phyloP scores from a whole-genome alignment of 2,113 vertebrate species.

The Propithecus coquereli region DNA sequence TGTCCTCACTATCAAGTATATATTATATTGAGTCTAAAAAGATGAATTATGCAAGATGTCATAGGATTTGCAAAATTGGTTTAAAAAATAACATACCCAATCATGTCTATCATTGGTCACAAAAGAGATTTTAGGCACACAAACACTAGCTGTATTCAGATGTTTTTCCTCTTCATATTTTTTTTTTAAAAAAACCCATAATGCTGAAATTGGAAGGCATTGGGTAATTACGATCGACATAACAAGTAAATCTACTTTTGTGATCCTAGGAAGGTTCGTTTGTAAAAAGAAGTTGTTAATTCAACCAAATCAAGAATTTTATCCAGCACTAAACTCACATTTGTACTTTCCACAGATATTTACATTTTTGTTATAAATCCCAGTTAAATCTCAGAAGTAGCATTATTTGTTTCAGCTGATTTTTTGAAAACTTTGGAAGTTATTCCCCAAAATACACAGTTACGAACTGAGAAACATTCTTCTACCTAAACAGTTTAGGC shows the following conservation, averaged over 20 bases:
- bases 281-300: neutral
- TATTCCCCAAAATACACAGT: neutral
- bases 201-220: neutral
- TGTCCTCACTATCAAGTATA: neutral
- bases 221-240: neutral
- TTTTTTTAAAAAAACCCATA: neutral
- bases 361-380: conserved; percentile 14
- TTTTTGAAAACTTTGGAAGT: neutral
- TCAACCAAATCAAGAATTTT: neutral
- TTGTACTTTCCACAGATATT: neutral
- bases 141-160: neutral
- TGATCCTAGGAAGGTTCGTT: neutral
- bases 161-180: neutral
- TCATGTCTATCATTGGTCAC: neutral
- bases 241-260: neutral
- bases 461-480: neutral
- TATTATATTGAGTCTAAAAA: neutral
- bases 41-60: neutral
- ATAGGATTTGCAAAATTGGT: neutral
- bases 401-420: neutral
- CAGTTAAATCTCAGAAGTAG: neutral
- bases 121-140: neutral
- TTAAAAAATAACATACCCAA: neutral
- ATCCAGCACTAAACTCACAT: neutral
- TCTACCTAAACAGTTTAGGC: neutral